Evolutionary conservation across 30 jellyfish, hydroid and myxozoan genomes (phyloP).

Genomic region (Hydra vulgaris): DNA sequence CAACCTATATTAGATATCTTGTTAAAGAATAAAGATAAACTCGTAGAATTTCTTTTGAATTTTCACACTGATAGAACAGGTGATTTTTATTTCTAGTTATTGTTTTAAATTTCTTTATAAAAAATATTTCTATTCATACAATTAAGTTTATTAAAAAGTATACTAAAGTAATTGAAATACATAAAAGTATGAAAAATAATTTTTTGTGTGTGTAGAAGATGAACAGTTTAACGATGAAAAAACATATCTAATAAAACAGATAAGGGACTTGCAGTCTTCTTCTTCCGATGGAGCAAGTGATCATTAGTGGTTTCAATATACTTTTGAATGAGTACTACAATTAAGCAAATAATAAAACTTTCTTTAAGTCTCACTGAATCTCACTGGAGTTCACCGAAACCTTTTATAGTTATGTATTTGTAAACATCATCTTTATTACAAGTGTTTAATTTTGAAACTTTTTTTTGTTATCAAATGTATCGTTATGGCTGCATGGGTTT

Average conservation of each 20-base stretch:
- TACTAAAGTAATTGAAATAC: background rate
- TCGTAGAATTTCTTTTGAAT: slow-evolving; percentile 64
- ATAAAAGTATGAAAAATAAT: background rate
- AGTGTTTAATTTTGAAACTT: background rate
- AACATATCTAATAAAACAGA: slow-evolving; percentile 78
- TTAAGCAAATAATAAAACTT: background rate
- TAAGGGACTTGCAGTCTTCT: slow-evolving; percentile 67
- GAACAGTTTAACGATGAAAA: slow-evolving; percentile 97
- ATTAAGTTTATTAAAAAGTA: too few relatives aligned
- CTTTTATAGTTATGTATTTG: background rate
- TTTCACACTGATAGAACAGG: slow-evolving; percentile 97
- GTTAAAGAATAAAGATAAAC: slow-evolving; percentile 69
- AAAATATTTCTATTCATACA: too few relatives aligned
- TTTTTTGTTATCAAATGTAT: background rate
- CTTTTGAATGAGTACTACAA: background rate
- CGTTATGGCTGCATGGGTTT: background rate
- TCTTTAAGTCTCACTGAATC: background rate
- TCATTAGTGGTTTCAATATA: background rate
- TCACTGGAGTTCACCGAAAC: too few relatives aligned
- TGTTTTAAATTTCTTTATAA: background rate
- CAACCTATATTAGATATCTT: slow-evolving; percentile 76
- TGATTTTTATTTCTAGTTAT: slow-evolving; percentile 2
- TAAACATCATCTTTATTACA: background rate
- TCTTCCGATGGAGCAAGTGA: slow-evolving; percentile 8
- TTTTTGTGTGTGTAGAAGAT: slow-evolving; percentile 50